A percentile compares a stretch with the other conserved stretches of the same genome.
Evolutionary conservation across 2,888 invertebrate species (phyloP).

Genomic region (Pyralis farinalis): DNA sequence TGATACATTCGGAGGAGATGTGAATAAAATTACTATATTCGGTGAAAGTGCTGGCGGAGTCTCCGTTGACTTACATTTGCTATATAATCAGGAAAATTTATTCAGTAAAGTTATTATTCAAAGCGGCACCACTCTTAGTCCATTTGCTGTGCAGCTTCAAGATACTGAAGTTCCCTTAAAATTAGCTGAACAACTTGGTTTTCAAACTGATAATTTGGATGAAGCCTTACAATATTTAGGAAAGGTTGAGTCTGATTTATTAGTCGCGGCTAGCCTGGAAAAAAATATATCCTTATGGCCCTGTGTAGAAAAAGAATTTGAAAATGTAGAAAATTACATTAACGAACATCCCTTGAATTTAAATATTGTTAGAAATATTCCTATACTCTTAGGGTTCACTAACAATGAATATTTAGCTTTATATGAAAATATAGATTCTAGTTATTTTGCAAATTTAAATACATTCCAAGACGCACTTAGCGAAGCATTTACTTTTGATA

Average conservation of each 20-base stretch:
- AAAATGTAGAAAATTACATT: constrained; percentile 39
- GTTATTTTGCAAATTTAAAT: constrained; percentile 27
- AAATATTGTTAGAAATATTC: constrained; percentile 27
- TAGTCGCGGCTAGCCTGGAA: constrained; percentile 31
- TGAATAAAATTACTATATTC: constrained; percentile 41
- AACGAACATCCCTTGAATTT: constrained; percentile 33
- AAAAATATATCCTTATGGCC: constrained; percentile 32
- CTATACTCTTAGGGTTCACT: constrained; percentile 46
- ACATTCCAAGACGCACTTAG: constrained; percentile 24
- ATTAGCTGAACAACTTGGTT: constrained; percentile 37
- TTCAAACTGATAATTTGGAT: constrained; percentile 21
- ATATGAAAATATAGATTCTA: constrained; percentile 20
- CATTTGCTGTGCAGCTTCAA: constrained; percentile 27
- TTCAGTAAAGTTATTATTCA: constrained; percentile 44
- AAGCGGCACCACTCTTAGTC: constrained; percentile 38
- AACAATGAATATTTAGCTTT: constrained; percentile 31
- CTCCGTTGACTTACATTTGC: constrained; percentile 44
- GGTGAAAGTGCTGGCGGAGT: constrained; percentile 48
- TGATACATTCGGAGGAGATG: constrained; percentile 48
- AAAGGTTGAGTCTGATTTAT: constrained; percentile 24
- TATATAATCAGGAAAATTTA: constrained; percentile 33
- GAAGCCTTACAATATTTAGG: constrained; percentile 39
- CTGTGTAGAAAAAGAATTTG: constrained; percentile 44
- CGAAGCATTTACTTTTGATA: constrained; percentile 24
- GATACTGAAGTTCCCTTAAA: constrained; percentile 31